A percentile compares a stretch with the other conserved stretches of the same genome.
phyloP scores from a whole-genome alignment of 2,797 vertebrate genomes.

The Chaunax sp. region DNA sequence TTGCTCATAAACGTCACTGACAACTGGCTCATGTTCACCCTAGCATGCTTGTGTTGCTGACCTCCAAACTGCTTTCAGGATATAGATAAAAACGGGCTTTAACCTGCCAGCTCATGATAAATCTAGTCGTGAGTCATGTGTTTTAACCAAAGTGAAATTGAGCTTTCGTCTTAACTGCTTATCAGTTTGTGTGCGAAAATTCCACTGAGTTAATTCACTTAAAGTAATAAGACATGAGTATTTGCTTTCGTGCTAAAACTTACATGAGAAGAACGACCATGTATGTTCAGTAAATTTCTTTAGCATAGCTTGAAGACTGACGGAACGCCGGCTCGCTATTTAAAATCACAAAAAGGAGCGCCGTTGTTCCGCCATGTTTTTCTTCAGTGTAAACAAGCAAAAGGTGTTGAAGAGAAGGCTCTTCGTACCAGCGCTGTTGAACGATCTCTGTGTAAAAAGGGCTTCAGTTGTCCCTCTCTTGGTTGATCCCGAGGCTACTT shows the following conservation, averaged over 20 bases:
- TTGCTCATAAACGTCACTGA: constrained; percentile 33
- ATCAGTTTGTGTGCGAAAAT: not conserved
- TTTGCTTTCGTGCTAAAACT: not conserved
- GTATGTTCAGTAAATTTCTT: no score
- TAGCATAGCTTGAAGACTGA: no score
- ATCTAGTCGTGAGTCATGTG: constrained; percentile 22
- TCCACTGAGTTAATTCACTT: not conserved
- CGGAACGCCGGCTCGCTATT: no score
- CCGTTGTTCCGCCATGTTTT: no score
- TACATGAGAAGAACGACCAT: not conserved
- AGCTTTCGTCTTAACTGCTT: not conserved
- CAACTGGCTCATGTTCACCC: constrained; percentile 28
- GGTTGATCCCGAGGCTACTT: no score
- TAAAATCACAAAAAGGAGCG: no score
- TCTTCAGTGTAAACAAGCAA: no score
- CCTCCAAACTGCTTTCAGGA: constrained; percentile 36
- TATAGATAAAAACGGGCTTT: constrained; percentile 29
- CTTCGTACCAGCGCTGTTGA: no score
- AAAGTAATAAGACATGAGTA: not conserved
- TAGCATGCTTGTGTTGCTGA: constrained; percentile 12
- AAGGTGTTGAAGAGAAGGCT: no score
- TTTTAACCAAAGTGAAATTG: constrained; percentile 19
- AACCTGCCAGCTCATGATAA: constrained; percentile 29
- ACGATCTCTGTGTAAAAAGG: no score
- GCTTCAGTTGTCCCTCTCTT: no score